Percentiles rank a stretch among this genome's conserved stretches.
These are phyloP conservation scores for Tokudaia muenninki DNA, from an alignment of 2,797 vertebrate genomes.

Conservation along the genomic window DNA sequence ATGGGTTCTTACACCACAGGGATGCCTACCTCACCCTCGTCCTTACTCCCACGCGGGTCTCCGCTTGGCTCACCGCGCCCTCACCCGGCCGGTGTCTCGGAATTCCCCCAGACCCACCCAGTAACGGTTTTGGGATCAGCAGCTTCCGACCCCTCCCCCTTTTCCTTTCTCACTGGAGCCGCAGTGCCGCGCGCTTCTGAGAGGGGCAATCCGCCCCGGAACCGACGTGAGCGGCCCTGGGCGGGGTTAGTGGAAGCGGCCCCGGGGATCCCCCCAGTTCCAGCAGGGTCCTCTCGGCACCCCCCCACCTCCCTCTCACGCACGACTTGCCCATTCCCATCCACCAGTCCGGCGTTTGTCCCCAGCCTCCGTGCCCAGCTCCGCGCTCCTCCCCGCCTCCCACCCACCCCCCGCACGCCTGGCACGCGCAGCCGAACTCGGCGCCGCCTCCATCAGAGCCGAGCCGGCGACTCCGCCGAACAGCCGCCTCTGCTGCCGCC, in stretches of 20 bases:
- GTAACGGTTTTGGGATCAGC: conserved; percentile 28
- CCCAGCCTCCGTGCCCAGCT: neutral
- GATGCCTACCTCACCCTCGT: neutral
- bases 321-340: neutral
- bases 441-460: conserved; percentile 75
- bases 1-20: neutral
- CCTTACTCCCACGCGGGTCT: neutral
- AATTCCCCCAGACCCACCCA: neutral
- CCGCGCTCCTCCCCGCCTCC: neutral
- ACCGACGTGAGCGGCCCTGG: conserved; percentile 67
- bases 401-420: conserved; percentile 29
- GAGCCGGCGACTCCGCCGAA: conserved; percentile 68
- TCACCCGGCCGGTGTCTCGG: neutral
- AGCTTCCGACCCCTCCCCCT: neutral
- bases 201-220: conserved; percentile 62
- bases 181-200: conserved; percentile 51
- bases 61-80: neutral
- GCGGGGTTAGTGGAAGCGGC: conserved; percentile 38
- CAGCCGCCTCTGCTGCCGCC: conserved; percentile 53
- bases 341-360: neutral
- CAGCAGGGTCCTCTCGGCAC: neutral
- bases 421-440: conserved; percentile 58
- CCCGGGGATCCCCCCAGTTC: conserved; percentile 32
- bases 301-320: neutral
- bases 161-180: neutral